Base-by-base conservation (phyloP, 2,888 invertebrate species). In the Sinelater perroti region DNA sequence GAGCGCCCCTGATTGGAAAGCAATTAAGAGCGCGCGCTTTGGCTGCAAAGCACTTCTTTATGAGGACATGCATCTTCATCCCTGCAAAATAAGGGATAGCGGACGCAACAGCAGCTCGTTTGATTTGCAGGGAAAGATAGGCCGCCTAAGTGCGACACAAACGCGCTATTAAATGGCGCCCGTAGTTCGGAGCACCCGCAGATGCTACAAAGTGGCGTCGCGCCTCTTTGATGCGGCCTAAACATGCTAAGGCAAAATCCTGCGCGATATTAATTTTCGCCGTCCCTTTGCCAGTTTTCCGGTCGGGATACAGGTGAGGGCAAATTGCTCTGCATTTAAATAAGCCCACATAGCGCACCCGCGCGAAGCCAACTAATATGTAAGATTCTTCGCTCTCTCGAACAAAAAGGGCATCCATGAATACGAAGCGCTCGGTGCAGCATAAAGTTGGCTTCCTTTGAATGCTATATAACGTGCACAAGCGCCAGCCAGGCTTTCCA, bases 221-320 rank as follows among this genome's bases (percentile, higher is more conserved):
- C 5, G 47, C 36, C 33, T 49, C 47, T 49, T 49, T 49, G 35
- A 49, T 49, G 47, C 47, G 33, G 36, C 47, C 35, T 20, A 49
- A 49, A 49, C 36, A 49, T 49, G 47, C 47, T 36, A 16, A 36
- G 36, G 14, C 33, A 36, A 26, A 49, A 49, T 49, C 26, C 33
- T 35, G 47, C 26, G 21, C 16, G 26, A 49, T 24, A 49, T 35
- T 49, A 49, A 49, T 36, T 49, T 49, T 49, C 47, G 33, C 35
- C 21, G 16, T 49, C 47, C 36, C 44, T 44, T 44, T 44, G 44
- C 30, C 30, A 44, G 30, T 44, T 44, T 44, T 44, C 44, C 44
- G 30, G n/a, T 30, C 30, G 30, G 30, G 28, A n/a, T 44, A 17
- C 17, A 44, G 44, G 44, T 44, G 30, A 30, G 24, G 18, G 30